Evolutionary conservation across 1,140 invertebrate genomes (phyloP).

Genomic region (Dinoponera quadriceps): DNA sequence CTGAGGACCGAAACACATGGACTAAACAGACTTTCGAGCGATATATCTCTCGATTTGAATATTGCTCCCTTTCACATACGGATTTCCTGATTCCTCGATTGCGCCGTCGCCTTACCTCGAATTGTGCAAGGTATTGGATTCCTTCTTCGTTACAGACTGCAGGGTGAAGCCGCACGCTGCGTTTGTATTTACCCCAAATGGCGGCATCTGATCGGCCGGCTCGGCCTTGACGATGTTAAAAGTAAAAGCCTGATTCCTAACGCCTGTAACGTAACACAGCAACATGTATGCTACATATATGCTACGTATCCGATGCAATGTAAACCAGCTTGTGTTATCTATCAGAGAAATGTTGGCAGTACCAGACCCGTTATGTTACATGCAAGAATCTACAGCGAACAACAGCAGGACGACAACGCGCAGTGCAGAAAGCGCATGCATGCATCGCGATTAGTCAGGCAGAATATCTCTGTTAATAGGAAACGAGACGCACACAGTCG

Average conservation of each 20-base stretch:
- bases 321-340: background rate
- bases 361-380: too few relatives aligned
- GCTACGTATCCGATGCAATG: background rate
- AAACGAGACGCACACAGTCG: background rate
- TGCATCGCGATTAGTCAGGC: background rate
- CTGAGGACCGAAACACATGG: too few relatives aligned
- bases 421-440: background rate
- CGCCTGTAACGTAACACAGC: slow-evolving; percentile 53
- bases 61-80: too few relatives aligned
- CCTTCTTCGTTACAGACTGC: slow-evolving; percentile 55
- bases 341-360: background rate
- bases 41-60: too few relatives aligned
- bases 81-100: background rate
- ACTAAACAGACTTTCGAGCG: too few relatives aligned
- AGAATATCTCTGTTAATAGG: background rate
- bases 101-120: slow-evolving; percentile 56
- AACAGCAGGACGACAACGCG: background rate
- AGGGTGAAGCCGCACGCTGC: slow-evolving; percentile 35
- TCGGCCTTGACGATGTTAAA: slow-evolving; percentile 78
- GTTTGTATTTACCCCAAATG: slow-evolving; percentile 49
- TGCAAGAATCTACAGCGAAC: too few relatives aligned
- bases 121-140: slow-evolving; percentile 56
- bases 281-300: background rate
- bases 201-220: slow-evolving; percentile 69
- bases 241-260: slow-evolving; percentile 65